A percentile compares a stretch with the other conserved stretches of the same genome.
phyloP scores from a whole-genome alignment of 2,888 invertebrate species.

The Uloborus plumipes region DNA sequence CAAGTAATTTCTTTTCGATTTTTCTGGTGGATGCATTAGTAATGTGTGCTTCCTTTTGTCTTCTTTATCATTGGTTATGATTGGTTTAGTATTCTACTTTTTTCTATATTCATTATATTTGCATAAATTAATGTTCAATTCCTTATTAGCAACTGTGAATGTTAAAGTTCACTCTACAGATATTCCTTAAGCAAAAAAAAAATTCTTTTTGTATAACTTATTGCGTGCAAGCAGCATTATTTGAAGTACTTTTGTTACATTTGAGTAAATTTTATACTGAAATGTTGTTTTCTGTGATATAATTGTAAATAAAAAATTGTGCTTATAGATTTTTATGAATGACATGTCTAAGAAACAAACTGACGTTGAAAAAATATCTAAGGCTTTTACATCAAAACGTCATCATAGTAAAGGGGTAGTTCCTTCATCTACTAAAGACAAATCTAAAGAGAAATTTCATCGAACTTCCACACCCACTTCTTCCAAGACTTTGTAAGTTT shows the following conservation, averaged over 20 bases:
- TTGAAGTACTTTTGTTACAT: background rate
- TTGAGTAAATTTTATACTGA: background rate
- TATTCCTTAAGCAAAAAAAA: no score
- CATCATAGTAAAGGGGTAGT: conserved; percentile 52
- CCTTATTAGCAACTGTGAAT: no score
- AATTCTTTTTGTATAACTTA: no score
- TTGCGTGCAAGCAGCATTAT: no score
- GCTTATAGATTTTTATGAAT: conserved; percentile 85
- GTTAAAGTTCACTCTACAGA: no score
- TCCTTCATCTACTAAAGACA: conserved; percentile 40
- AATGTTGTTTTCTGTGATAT: background rate
- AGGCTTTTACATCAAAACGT: conserved; percentile 79
- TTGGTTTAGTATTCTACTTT: background rate
- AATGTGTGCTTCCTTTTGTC: background rate
- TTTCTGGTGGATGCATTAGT: background rate
- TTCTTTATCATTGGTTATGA: background rate
- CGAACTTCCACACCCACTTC: conserved; percentile 37
- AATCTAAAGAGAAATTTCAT: conserved; percentile 31
- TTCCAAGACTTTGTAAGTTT: conserved; percentile 50
- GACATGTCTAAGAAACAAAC: conserved; percentile 91
- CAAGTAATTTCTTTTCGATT: background rate
- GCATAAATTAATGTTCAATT: background rate
- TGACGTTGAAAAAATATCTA: conserved; percentile 95
- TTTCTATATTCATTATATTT: background rate
- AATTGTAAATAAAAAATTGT: background rate